A percentile compares a stretch with the other conserved stretches of the same genome.
These are phyloP conservation scores for Harpagus bidentatus DNA, from an alignment of 2,113 vertebrate species.

Conservation along the genomic window DNA sequence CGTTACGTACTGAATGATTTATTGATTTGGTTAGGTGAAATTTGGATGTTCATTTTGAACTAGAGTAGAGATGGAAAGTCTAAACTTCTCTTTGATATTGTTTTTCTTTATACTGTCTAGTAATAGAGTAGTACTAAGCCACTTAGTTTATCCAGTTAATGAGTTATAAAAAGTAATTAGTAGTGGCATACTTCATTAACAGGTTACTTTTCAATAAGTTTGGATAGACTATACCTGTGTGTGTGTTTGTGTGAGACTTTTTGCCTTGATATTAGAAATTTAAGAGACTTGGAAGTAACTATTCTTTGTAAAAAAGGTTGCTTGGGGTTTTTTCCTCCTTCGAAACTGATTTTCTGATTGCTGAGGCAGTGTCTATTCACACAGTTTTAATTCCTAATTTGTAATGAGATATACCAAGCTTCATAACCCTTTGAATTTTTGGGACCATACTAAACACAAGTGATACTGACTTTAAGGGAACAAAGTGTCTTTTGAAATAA, in stretches of 20 bases:
- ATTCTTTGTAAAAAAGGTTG: neutral
- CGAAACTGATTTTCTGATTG: neutral
- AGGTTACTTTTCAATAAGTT: neutral
- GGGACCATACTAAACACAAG: neutral
- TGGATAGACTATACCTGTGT: neutral
- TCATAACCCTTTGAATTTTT: neutral
- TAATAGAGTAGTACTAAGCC: neutral
- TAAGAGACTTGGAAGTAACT: neutral
- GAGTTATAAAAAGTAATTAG: neutral
- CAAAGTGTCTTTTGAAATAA: neutral
- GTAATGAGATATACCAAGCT: neutral
- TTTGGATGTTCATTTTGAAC: neutral
- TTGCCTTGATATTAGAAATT: neutral
- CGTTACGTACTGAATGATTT: accelerated
- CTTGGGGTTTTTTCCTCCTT: neutral
- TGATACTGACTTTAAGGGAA: neutral
- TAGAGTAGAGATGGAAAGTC: neutral
- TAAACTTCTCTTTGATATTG: neutral
- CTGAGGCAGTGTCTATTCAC: neutral
- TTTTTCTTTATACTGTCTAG: neutral
- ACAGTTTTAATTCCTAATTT: neutral
- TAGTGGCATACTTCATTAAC: neutral
- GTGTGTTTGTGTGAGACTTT: neutral
- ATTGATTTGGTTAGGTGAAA: neutral
- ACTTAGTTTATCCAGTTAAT: neutral